phyloP scores from a whole-genome alignment of 1,140 invertebrate species.

The Hyles euphorbiae region DNA sequence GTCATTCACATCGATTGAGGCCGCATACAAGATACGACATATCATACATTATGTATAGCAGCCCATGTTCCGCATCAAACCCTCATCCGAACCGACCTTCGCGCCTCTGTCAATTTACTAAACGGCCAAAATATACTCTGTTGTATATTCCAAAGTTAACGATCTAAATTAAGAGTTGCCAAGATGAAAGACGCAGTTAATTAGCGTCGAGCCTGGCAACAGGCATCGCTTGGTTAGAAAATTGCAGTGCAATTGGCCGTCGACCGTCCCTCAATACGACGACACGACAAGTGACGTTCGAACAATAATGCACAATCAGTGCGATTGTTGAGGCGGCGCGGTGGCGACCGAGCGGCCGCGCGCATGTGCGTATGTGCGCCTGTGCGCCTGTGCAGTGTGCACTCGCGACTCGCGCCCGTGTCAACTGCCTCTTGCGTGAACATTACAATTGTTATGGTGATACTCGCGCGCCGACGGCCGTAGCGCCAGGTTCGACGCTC shows the following conservation, averaged over 20 bases:
- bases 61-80: conserved; percentile 46
- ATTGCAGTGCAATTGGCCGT: too few species aligned
- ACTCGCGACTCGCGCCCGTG: conserved; percentile 26
- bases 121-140: background rate
- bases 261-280: conserved; percentile 16
- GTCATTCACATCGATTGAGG: conserved; percentile 73
- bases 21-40: conserved; percentile 66
- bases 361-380: too few species aligned
- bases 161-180: background rate
- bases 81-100: conserved; percentile 36
- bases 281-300: conserved; percentile 39
- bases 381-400: too few species aligned
- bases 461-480: conserved; percentile 19
- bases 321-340: conserved; percentile 37
- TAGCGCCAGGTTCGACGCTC: conserved; percentile 47
- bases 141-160: conserved; percentile 4
- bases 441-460: conserved; percentile 64
- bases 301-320: conserved; percentile 65
- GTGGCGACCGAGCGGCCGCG: too few species aligned
- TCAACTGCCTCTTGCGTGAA: conserved; percentile 59
- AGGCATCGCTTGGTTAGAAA: too few species aligned
- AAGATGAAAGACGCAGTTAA: too few species aligned
- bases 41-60: conserved; percentile 67
- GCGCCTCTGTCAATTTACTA: conserved; percentile 17
- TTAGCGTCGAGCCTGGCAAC: too few species aligned